A percentile compares a stretch with the other conserved stretches of the same genome.
These are phyloP conservation scores for Crypturellus undulatus DNA, from an alignment of 2,113 vertebrate species.

Conservation along the genomic window DNA sequence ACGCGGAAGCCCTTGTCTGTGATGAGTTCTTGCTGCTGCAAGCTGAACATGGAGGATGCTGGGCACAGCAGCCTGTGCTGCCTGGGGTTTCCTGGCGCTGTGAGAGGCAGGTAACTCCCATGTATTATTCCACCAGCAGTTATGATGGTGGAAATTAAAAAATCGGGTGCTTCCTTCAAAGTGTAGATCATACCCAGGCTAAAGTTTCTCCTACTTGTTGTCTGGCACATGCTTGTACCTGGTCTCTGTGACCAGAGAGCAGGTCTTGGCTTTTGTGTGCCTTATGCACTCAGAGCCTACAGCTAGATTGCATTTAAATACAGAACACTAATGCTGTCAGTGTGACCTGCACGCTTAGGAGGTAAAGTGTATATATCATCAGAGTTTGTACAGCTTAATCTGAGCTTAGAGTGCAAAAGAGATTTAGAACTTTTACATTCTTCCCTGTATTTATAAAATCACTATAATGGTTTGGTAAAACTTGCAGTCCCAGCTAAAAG, in stretches of 20 bases:
- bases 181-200: neutral
- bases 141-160: neutral
- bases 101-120: neutral
- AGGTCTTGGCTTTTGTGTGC: neutral
- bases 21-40: neutral
- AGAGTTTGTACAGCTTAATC: neutral
- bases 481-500: constrained; percentile 9
- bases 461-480: neutral
- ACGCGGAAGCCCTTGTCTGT: neutral
- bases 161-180: neutral
- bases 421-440: neutral
- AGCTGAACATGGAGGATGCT: neutral
- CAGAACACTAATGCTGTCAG: neutral
- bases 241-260: too few relatives aligned
- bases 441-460: constrained; percentile 1
- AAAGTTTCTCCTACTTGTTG: neutral
- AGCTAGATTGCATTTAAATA: neutral
- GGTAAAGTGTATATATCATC: neutral
- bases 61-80: neutral
- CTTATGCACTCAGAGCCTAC: neutral
- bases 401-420: neutral
- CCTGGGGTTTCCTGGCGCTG: neutral
- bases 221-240: neutral
- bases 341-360: neutral
- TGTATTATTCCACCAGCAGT: neutral